phyloP scores from a whole-genome alignment of 1,140 invertebrate species.

The Oscheius sp. region DNA sequence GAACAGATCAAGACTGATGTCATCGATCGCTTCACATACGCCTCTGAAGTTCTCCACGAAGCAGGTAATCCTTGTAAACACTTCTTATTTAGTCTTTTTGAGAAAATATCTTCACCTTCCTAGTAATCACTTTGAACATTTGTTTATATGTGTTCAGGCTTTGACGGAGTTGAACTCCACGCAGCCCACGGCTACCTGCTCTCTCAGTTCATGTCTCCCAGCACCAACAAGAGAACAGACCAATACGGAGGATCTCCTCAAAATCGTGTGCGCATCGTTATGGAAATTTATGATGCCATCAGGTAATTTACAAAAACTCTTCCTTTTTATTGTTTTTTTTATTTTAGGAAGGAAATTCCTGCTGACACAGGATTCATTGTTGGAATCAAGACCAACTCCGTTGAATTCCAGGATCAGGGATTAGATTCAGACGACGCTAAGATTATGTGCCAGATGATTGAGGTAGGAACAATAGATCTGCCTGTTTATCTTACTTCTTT shows the following conservation, averaged over 20 bases:
- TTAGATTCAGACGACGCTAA: slow-evolving; percentile 18
- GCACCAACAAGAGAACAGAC: slow-evolving; percentile 48
- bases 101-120: neutral
- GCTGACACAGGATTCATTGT: slow-evolving; percentile 42
- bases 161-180: slow-evolving; percentile 52
- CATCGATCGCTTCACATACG: slow-evolving; percentile 46
- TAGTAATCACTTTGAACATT: neutral
- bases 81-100: neutral
- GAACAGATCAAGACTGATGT: slow-evolving; percentile 51
- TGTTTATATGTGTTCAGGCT: slow-evolving; percentile 35
- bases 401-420: slow-evolving; percentile 41
- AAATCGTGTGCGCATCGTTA: slow-evolving; percentile 47
- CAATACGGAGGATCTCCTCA: slow-evolving; percentile 49
- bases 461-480: slow-evolving; percentile 15
- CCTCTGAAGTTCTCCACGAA: slow-evolving; percentile 41
- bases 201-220: slow-evolving; percentile 49
- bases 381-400: slow-evolving; percentile 49
- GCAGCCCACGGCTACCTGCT: slow-evolving; percentile 55
- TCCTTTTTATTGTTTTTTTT: neutral
- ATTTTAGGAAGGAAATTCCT: slow-evolving; percentile 34
- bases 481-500: slow-evolving; percentile 17
- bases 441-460: slow-evolving; percentile 13
- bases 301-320: slow-evolving; percentile 7
- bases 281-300: slow-evolving; percentile 51
- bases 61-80: slow-evolving; percentile 33